Base-by-base conservation (phyloP, 1,140 invertebrate species). In the Lanistes nyassanus region DNA sequence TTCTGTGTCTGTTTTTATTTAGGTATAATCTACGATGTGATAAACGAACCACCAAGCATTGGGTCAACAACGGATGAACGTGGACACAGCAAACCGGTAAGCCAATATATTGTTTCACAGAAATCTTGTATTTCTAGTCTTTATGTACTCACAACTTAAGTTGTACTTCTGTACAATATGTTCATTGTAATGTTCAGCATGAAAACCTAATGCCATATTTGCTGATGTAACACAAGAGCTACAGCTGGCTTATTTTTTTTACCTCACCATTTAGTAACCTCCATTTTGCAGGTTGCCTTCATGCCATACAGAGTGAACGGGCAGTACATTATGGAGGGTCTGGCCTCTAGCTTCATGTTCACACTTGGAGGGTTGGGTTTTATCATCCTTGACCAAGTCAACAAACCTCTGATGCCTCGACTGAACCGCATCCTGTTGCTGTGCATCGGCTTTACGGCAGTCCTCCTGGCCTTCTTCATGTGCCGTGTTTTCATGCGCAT, bases 401-500 rank as follows among this genome's bases (percentile, higher is more conserved):
- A 98, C 87, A 94, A 94, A 80, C 95, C 96, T 0, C 92, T 94
- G 2, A 98, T 95, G 51, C 96, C 96, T 0, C 96, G 96, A 90
- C 90, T 98, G 1, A 99, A 99, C 85, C 91, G 97, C 80, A 93
- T 98, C 81, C 90, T 99, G 19, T 91, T 99, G 11, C 96, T 97
- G 56, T 94, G 94, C 76, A 94, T 99, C 77, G 97, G 97, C 74
- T 98, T 98, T 87, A 92, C 97, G 39, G 96, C 96, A 81, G 95
- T 99, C 77, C 88, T 98, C 51, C 93, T 99, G 1, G 98, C 97
- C 26, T 99, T 98, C 89, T 95, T 97, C 80, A 97, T 96, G 66
- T 98, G 97, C 77, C 97, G 97, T 93, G 94, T 99, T 68, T 99
- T 99, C 85, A 99, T 99, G 97, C 92, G 96, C 84, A 99, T 99